These are phyloP conservation scores for Petrocephalus zakoni DNA, from an alignment of 2,113 vertebrate species.

Conservation along the genomic window DNA sequence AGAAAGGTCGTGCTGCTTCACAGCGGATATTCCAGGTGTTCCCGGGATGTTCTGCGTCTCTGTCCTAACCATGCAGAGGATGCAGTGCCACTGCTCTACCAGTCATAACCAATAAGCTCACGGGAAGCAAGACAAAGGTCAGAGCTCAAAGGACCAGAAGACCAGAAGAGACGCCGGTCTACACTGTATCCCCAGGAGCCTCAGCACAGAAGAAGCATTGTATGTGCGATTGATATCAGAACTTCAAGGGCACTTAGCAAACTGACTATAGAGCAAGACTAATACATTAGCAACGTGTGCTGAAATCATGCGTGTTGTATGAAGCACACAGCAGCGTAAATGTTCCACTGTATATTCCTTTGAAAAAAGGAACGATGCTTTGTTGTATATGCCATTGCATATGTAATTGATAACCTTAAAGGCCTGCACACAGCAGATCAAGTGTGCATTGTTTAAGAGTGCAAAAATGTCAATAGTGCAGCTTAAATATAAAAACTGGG, in stretches of 20 bases:
- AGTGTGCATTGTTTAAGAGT: background rate
- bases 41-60: slow-evolving; percentile 58
- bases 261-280: background rate
- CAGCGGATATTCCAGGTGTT: slow-evolving; percentile 59
- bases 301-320: background rate
- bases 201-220: background rate
- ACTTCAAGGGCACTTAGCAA: background rate
- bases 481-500: background rate
- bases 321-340: background rate
- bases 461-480: background rate
- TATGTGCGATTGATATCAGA: background rate
- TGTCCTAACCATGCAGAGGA: slow-evolving; percentile 54
- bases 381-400: slow-evolving; percentile 18
- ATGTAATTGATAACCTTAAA: slow-evolving; percentile 7
- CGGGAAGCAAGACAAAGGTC: background rate
- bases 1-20: slow-evolving; percentile 54
- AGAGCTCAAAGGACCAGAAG: background rate
- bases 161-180: background rate
- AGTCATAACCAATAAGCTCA: slow-evolving; percentile 12
- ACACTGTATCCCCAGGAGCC: background rate
- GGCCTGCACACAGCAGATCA: background rate
- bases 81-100: slow-evolving; percentile 46
- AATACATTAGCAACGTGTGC: background rate
- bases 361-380: slow-evolving; percentile 18
- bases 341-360: slow-evolving; percentile 17